Base-by-base conservation (phyloP, 2,888 invertebrate species). In the Drosophila demipolita region DNA sequence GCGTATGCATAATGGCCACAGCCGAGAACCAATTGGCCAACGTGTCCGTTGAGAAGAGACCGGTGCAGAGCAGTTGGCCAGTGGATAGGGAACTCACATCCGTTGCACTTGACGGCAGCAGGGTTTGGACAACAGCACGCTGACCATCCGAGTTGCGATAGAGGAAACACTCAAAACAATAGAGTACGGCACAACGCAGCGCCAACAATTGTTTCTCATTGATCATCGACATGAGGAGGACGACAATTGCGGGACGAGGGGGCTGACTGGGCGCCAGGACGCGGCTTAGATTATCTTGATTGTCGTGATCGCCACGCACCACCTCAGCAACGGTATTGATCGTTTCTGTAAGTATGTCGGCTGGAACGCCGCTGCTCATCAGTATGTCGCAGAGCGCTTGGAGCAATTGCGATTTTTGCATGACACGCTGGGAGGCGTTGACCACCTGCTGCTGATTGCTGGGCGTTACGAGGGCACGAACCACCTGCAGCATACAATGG, bases 171-270 rank as follows among this genome's bases (percentile, higher is more conserved):
- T 99, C 96, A 93, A 99, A 99, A 92, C 98, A 99, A 93, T 99
- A 99, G 1, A 99, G 95, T 3, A 99, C 98, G 0, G 99, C 97
- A 92, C 98, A 98, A 73, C 99, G 96, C 89, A 97, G 93, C 0
- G 94, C 94, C 91, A 99, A 97, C 0, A 98, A 97, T 92, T 99
- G 99, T 90, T 98, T 99, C 92, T 99, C 99, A 92, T 99, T 99
- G 8, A 98, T 98, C 98, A 99, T 99, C 0, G 99, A 99, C 97
- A 99, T 98, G 11, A 99, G 94, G 9, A 99, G 94, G 50, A 99
- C 97, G 0, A 99, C 97, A 61, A 99, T 96, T 0, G 98, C 98
- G 0, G 99, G 98, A 65, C 99, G 95, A 3, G 99, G 98, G 7
- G 99, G 99, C 83, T 95, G 97, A 1, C 98, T 97, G 0, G 99